Conservation (phyloP, 92 coral and sea anemone genomes). For the Siderastrea radians region DNA sequence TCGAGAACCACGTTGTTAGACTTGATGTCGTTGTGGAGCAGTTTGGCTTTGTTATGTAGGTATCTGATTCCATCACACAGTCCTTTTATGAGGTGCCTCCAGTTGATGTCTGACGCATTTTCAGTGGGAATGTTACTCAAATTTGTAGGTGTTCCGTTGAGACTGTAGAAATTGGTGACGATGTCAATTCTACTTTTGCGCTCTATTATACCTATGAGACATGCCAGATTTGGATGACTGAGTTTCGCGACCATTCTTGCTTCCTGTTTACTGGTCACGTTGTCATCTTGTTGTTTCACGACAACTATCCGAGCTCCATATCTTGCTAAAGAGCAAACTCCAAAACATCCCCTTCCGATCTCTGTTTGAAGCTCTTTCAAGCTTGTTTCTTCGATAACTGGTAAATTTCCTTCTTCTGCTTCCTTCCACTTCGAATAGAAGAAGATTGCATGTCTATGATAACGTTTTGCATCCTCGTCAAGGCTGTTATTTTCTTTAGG, state of each 20-base stretch:
- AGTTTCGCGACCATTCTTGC: constrained; percentile 35
- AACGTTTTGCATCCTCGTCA: constrained; percentile 21
- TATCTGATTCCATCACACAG: constrained; percentile 24
- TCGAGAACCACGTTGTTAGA: constrained; percentile 42
- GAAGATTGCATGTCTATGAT: constrained; percentile 31
- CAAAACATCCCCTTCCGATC: constrained; percentile 48
- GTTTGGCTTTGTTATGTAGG: constrained; percentile 27
- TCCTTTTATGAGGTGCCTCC: constrained; percentile 11
- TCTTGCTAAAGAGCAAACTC: constrained; percentile 19
- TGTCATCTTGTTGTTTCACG: constrained; percentile 12
- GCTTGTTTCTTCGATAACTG: constrained; percentile 12
- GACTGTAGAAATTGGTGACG: constrained; percentile 23
- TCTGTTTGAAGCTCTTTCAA: background rate
- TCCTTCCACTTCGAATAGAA: constrained; percentile 46
- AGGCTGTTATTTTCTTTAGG: too few relatives aligned
- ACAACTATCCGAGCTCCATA: constrained; percentile 46
- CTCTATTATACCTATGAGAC: constrained; percentile 22
- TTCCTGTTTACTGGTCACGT: constrained; percentile 25
- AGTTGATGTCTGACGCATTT: background rate
- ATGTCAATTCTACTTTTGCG: constrained; percentile 19
- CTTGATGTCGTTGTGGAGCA: constrained; percentile 52
- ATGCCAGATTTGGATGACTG: constrained; percentile 23
- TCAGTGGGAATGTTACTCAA: constrained; percentile 19
- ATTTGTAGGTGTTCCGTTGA: constrained; percentile 13
- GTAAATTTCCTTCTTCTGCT: constrained; percentile 21